A percentile compares a stretch with the other conserved stretches of the same genome.
Evolutionary conservation across 2,797 vertebrate species (phyloP).

Genomic region (Lutjanus argentimaculatus): DNA sequence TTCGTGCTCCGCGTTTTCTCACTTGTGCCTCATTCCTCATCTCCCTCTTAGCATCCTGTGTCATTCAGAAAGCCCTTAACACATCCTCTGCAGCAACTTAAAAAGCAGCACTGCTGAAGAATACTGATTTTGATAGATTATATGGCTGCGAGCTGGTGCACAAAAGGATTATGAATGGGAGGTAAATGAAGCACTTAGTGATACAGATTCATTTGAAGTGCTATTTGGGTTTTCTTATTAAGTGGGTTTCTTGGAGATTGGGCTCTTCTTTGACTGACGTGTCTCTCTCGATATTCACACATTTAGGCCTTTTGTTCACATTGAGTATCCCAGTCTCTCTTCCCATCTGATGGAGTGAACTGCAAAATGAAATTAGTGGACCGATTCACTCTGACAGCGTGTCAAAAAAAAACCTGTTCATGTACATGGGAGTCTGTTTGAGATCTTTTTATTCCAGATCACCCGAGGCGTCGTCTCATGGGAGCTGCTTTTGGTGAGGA

Average conservation of each 20-base stretch:
- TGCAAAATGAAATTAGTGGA: conserved; percentile 69
- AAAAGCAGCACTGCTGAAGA: conserved; percentile 71
- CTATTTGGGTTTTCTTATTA: conserved; percentile 82
- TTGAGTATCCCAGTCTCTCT: conserved; percentile 61
- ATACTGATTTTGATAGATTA: conserved; percentile 76
- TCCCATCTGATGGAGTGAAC: conserved; percentile 57
- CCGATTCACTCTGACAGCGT: conserved; percentile 67
- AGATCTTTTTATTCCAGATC: conserved; percentile 61
- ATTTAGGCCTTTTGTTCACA: conserved; percentile 78
- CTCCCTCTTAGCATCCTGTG: conserved; percentile 77
- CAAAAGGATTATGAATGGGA: conserved; percentile 81
- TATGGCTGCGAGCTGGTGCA: conserved; percentile 62
- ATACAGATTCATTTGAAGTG: conserved; percentile 75
- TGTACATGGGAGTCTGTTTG: conserved; percentile 48
- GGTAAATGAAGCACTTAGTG: conserved; percentile 81
- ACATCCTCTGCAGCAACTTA: conserved; percentile 72
- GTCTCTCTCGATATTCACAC: conserved; percentile 66
- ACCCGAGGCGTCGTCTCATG: conserved; percentile 32
- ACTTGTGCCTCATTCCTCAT: conserved; percentile 64
- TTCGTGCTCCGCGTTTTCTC: conserved; percentile 53
- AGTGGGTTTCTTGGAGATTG: conserved; percentile 71
- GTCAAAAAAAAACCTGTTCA: neutral
- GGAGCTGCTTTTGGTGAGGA: conserved; percentile 47
- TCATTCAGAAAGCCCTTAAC: conserved; percentile 74
- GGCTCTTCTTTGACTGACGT: conserved; percentile 67